Evolutionary conservation across 2,797 vertebrate species (phyloP), one percentile per base, ranked within the genome.

Genomic region (Mionectes olivaceus): DNA sequence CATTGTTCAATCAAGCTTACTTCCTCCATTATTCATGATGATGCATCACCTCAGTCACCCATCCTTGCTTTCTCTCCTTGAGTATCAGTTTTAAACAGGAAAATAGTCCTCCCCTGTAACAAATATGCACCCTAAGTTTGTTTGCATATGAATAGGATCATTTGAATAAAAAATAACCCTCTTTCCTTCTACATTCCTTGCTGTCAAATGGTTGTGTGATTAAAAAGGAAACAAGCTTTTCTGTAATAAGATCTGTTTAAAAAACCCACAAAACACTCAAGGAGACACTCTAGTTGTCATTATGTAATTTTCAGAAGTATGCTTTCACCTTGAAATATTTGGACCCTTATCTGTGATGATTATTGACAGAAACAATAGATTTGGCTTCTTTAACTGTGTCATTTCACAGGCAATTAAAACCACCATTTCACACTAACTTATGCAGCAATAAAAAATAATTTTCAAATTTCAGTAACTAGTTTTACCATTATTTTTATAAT

Each of bases 41-140:
- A 95, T 90, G 74, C 64, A 87, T 65, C 53, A 83, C 68, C 49
- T 90, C 64, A 71, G 49, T 80, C 57, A 85, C 53, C 49, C 83
- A 24, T 24, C 11, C 32, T 71, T 59, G 10, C 64, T 80, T 90
- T 17, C 32, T 70, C 35, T 81, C 24, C 15, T 19, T 61, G 33
- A 53, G 19, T n/a, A 37, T 63, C 88, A 87, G 32, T 74, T 84
- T 94, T 82, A 77, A 83, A 50, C 30, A 68, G 44, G 47, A 90
- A 89, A 89, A 80, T 30, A 80, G 11, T 60, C 86, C 44, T 86
- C 11, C 22, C 33, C n/a, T 43, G n/a, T 68, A 93, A 70, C 16
- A 73, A 83, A 57, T 8, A 57, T n/a, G 10, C 15, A 53, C 32
- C 19, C 10, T 9, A 46, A 81, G 13, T 33, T 81, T 77, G 9